Evolutionary conservation across 2,113 vertebrate genomes (phyloP), one percentile per base, ranked within the genome.

Genomic region (Picathartes gymnocephalus): DNA sequence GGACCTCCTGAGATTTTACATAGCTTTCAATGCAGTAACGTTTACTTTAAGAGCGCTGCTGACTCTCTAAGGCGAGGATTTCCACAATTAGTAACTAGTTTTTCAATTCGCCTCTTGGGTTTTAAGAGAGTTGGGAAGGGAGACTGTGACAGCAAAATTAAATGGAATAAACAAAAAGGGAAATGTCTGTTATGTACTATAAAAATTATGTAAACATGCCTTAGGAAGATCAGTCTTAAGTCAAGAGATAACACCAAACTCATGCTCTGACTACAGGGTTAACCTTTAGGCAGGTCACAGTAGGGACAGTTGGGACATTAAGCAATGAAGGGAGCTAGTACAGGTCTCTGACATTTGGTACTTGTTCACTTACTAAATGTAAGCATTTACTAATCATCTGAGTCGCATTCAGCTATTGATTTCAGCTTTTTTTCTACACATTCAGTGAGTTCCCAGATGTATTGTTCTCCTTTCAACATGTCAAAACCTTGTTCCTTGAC

Each of bases 81-180:
- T 81, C 94, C 77, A 74, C 81, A 95, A 88, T 96, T 95, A 96
- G 92, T 47, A 95, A 87, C 65, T 68, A 44, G 77, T 33, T 89
- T 97, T 89, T 95, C 71, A 95, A 40, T 95, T 93, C 89, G 76
- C 47, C 18, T 93, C 68, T 6, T 44, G 18, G 80, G 20, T 78
- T 90, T 86, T 88, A 33, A 81, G 51, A 80, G 30, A 92, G 68
- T 60, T 90, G 44, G 39, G 33, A 88, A 93, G 64, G 51, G 64
- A 95, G 42, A 31, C 12, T 50, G 7, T 61, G 56, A 47, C 71
- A 74, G 64, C 39, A 84, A 90, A 95, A 94, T 92, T 65, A 95
- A 90, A 88, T 81, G 22, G 72, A 78, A 74, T 86, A 88, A 94
- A 78, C 79, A 88, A 30, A 47, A 66, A 74, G 48, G 73, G 57